Percentiles rank a stretch among this genome's conserved stretches.
Conservation (phyloP, 2,888 invertebrate species). For the Himalopsyche japonica region DNA sequence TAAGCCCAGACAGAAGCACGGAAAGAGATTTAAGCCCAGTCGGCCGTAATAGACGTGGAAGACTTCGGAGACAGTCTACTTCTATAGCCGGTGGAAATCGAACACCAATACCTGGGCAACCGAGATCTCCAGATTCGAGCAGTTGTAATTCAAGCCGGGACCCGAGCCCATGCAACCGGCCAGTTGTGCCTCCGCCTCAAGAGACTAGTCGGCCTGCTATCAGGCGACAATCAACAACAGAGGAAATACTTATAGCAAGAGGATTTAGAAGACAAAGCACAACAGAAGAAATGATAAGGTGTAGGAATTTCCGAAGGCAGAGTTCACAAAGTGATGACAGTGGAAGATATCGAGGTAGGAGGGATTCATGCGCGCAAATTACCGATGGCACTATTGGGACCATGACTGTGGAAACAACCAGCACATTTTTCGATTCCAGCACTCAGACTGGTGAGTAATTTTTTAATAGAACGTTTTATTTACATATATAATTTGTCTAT, state of each 20-base stretch:
- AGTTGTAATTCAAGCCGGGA: slow-evolving; percentile 81
- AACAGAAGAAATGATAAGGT: slow-evolving; percentile 91
- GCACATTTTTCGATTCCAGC: slow-evolving; percentile 90
- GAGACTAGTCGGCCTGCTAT: slow-evolving; percentile 73
- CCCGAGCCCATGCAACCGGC: slow-evolving; percentile 77
- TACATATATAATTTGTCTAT: background rate
- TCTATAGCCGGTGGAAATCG: slow-evolving; percentile 68
- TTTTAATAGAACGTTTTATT: background rate
- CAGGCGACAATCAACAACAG: slow-evolving; percentile 85
- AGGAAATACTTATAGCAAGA: slow-evolving; percentile 87
- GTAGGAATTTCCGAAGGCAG: slow-evolving; percentile 87
- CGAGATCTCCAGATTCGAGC: slow-evolving; percentile 71
- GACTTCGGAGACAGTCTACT: slow-evolving; percentile 77
- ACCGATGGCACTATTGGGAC: slow-evolving; percentile 89
- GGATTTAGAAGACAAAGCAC: slow-evolving; percentile 89
- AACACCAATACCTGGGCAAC: slow-evolving; percentile 47
- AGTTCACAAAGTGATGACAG: slow-evolving; percentile 88
- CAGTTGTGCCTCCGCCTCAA: slow-evolving; percentile 55
- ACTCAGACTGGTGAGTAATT: slow-evolving; percentile 83
- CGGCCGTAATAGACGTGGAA: slow-evolving; percentile 68
- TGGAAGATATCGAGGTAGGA: slow-evolving; percentile 69
- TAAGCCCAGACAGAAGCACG: slow-evolving; percentile 80
- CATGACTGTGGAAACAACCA: slow-evolving; percentile 92
- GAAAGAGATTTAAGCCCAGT: slow-evolving; percentile 80
- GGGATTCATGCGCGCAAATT: slow-evolving; percentile 88